Base-by-base conservation (phyloP, 2,113 vertebrate genomes). In the Eulemur macaco region DNA sequence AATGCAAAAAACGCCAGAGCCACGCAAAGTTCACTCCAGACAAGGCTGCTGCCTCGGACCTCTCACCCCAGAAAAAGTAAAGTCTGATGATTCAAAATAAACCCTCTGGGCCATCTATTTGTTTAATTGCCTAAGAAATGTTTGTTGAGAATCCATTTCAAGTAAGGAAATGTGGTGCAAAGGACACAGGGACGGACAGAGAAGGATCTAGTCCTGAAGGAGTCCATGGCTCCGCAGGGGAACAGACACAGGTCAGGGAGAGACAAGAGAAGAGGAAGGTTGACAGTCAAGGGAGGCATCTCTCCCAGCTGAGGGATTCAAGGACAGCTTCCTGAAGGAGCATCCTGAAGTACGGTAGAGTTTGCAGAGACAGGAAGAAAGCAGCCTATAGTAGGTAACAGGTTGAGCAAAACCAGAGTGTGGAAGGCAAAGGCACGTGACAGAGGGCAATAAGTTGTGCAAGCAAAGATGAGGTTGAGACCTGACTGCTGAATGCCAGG, bases 61-160 rank as follows among this genome's bases (percentile, higher is more conserved):
- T 69, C 50, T 74, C 27, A 42, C 3, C 50, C 45, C 31, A 73
- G 77, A 73, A 93, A 88, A 85, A 90, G 64, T 54, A 52, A 93
- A 87, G 50, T 39, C 31, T 69, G 58, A 47, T 34, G 58, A 93
- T 52, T 84, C 54, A 47, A 63, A 45, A 92, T 47, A 95, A 91
- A 69, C 54, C n/a, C 18, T 27, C 58, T 13, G 50, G 87, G 87
- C 29, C 63, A 60, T 60, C 58, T 18, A 42, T 81, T 80, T 85
- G 80, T 96, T 96, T 71, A 84, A 84, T 27, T 91, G 86, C 76
- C 66, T 83, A 17, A 18, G 45, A 90, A 92, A 90, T 83, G 66
- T 86, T 86, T 85, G 81, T 87, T 91, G 89, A 77, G 66, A 85
- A 66, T 86, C 80, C 73, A 9, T 78, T 77, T 95, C 86, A 92